Evolutionary conservation across 2,113 vertebrate genomes (phyloP).

Genomic region (Stigmatopora nigra): DNA sequence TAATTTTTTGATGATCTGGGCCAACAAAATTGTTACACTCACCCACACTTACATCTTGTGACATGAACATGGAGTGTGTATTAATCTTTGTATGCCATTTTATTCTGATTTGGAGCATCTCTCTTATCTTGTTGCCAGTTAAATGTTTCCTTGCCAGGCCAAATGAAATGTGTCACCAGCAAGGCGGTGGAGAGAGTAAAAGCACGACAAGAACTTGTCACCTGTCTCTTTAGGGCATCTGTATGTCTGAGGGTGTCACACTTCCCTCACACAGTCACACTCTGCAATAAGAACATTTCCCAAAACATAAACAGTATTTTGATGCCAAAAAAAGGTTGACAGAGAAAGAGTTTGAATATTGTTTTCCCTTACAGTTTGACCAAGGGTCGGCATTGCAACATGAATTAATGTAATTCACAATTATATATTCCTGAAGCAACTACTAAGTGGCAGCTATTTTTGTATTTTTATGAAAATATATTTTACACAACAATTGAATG

Average conservation of each 20-base stretch:
- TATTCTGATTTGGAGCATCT: conserved; percentile 29
- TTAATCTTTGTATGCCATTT: conserved; percentile 23
- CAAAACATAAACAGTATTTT: not conserved
- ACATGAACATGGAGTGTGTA: not conserved
- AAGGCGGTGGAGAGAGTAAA: conserved; percentile 34
- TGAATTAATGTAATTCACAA: too few relatives aligned
- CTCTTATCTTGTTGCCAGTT: conserved; percentile 37
- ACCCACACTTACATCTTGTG: too few relatives aligned
- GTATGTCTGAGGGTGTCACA: conserved; percentile 35
- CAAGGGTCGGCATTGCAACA: too few relatives aligned
- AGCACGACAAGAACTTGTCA: conserved; percentile 62
- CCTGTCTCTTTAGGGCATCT: conserved; percentile 52
- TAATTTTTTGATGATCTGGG: too few relatives aligned
- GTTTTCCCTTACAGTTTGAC: too few relatives aligned
- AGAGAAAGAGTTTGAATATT: too few relatives aligned
- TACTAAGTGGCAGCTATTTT: too few relatives aligned
- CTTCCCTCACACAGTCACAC: conserved; percentile 14
- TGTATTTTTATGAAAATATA: too few relatives aligned
- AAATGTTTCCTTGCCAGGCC: conserved; percentile 61
- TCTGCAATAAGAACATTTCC: not conserved
- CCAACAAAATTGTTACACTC: too few relatives aligned
- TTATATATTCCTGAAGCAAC: too few relatives aligned
- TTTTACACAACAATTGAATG: too few relatives aligned
- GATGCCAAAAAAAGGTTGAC: not conserved
- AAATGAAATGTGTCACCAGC: conserved; percentile 51